A percentile compares a stretch with the other conserved stretches of the same genome.
Conservation (phyloP, 2,113 vertebrate species). For the Sceloporus undulatus region DNA sequence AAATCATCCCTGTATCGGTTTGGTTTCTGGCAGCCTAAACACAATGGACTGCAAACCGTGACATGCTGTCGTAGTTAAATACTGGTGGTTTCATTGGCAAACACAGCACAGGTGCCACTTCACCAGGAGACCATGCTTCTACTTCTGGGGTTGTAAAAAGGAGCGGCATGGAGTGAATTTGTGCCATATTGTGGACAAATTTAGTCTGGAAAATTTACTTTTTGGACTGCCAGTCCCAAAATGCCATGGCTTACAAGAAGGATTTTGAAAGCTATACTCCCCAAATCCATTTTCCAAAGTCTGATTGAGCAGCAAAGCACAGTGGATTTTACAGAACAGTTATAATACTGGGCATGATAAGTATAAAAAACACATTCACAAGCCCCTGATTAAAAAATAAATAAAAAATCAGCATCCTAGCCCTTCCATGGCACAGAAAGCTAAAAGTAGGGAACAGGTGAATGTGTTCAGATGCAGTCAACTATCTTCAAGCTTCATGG, state of each 20-base stretch:
- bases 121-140: neutral
- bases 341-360: neutral
- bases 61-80: slow-evolving; percentile 8
- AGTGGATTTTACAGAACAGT: neutral
- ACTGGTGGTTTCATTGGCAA: neutral
- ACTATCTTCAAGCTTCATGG: neutral
- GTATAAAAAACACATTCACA: neutral
- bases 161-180: neutral
- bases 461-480: neutral
- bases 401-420: too few species aligned
- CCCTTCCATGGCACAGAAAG: neutral
- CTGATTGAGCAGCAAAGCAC: neutral
- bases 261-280: too few species aligned
- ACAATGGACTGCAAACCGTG: slow-evolving; percentile 5
- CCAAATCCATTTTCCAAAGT: too few species aligned
- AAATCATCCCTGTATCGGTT: slow-evolving; percentile 33
- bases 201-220: too few species aligned
- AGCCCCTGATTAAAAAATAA: neutral
- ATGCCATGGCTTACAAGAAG: too few species aligned
- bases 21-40: slow-evolving; percentile 8
- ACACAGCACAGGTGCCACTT: neutral
- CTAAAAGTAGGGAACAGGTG: neutral
- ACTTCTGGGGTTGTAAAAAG: neutral
- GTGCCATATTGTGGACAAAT: neutral
- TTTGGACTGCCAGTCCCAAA: too few species aligned